A percentile compares a stretch with the other conserved stretches of the same genome.
These are phyloP conservation scores for Philereme transversata DNA, from an alignment of 2,888 invertebrate species.

Conservation along the genomic window DNA sequence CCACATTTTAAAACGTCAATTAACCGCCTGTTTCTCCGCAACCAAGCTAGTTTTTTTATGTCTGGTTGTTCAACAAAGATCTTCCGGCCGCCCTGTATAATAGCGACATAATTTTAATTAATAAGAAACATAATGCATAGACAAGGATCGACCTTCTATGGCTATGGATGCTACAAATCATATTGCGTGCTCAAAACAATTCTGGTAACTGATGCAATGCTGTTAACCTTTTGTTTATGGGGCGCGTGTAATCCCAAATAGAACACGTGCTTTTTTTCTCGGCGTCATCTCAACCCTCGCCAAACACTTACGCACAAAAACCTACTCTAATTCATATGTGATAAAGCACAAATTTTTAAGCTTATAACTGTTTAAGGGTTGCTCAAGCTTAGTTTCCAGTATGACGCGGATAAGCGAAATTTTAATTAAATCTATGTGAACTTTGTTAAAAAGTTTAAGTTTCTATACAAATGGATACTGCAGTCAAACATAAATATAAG, in stretches of 20 bases:
- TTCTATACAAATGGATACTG: too few relatives aligned
- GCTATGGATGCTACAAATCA: constrained; percentile 16
- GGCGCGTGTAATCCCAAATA: constrained; percentile 80
- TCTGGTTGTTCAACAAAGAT: too few relatives aligned
- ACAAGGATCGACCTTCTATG: neutral
- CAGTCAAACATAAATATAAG: too few relatives aligned
- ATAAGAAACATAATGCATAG: too few relatives aligned
- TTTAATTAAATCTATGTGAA: constrained; percentile 75
- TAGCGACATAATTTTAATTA: too few relatives aligned
- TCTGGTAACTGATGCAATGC: constrained; percentile 52
- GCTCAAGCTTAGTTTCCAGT: constrained; percentile 72
- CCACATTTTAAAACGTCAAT: too few relatives aligned
- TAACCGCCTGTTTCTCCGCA: too few relatives aligned
- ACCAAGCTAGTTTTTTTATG: too few relatives aligned
- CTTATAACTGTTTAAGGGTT: constrained; percentile 48
- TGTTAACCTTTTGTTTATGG: constrained; percentile 78
- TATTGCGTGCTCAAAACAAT: constrained; percentile 31
- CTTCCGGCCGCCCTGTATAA: too few relatives aligned
- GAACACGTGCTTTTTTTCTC: constrained; percentile 83
- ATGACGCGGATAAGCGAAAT: constrained; percentile 76
- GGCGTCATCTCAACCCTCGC: constrained; percentile 58
- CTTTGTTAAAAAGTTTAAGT: constrained; percentile 40
- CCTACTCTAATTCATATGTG: constrained; percentile 41
- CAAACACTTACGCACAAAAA: constrained; percentile 36
- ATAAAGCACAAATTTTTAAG: constrained; percentile 46